Percentiles rank a stretch among this genome's conserved stretches.
phyloP scores from a whole-genome alignment of 2,113 vertebrate genomes.

The Gavialis gangeticus region DNA sequence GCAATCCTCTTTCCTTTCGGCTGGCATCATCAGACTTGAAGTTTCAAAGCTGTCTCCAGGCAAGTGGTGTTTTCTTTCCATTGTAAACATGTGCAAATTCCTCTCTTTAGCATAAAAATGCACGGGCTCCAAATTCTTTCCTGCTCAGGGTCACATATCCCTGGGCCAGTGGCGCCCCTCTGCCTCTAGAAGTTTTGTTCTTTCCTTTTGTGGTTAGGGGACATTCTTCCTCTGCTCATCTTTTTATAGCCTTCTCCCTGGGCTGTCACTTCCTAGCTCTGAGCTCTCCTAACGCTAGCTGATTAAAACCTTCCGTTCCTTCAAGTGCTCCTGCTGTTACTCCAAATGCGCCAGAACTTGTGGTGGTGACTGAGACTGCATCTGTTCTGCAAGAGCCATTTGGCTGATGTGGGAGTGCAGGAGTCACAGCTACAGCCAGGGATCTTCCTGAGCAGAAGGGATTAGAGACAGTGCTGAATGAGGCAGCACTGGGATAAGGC shows the following conservation, averaged over 20 bases:
- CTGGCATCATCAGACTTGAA: neutral
- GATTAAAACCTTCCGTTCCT: conserved; percentile 19
- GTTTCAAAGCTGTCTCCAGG: neutral
- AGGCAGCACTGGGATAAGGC: neutral
- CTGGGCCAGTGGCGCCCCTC: neutral
- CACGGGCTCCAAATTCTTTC: neutral
- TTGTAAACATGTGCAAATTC: neutral
- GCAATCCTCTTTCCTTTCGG: neutral
- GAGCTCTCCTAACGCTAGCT: neutral
- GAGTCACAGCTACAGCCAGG: neutral
- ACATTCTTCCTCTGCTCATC: neutral
- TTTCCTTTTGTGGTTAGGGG: neutral
- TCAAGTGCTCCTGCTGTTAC: neutral
- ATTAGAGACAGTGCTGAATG: neutral
- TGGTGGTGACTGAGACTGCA: neutral
- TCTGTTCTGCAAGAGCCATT: neutral
- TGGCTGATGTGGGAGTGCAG: neutral
- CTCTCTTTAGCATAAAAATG: neutral
- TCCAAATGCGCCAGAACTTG: neutral
- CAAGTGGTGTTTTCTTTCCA: neutral
- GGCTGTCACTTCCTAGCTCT: neutral
- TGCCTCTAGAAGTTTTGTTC: neutral
- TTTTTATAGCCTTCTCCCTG: neutral
- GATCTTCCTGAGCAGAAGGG: neutral
- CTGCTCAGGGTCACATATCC: neutral